Evolutionary conservation across 2,888 invertebrate species (phyloP), one percentile per base, ranked within the genome.

Genomic region (Catocala fraxini): DNA sequence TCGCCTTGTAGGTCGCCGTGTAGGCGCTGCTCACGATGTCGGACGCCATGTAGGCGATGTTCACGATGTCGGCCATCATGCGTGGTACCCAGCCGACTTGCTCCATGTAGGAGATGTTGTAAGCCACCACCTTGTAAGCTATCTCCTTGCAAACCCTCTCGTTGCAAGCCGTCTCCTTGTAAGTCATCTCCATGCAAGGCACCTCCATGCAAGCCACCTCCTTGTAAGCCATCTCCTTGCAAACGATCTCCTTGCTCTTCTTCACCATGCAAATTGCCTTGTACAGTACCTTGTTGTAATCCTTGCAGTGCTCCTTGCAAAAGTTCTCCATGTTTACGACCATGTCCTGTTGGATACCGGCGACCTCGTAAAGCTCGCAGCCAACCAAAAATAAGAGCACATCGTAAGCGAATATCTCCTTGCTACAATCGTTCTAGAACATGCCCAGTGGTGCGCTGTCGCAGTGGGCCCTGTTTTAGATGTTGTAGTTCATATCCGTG

Each of bases 401-500:
- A 89, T 66, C 82, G 76, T 35, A 89, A 86, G 63, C 80, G 80
- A 34, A 80, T 77, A 61, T 93, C 93, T 10, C 92, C 93, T n/a
- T 93, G 93, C 70, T 67, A 60, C 39, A 93, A 93, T 65, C 85
- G 89, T 9, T 71, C 86, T 0, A 85, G 79, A 54, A 53, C 67
- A 0, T 92, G 92, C 61, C 88, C 91, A 0, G 81, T 88, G 51
- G 89, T 87, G 15, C 84, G 86, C 25, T 89, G 90, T 67, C 85
- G 85, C 43, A 92, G 92, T 71, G 84, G 80, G n/a, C 83, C 87
- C 3, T 87, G 89, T 69, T 43, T 73, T 4, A 59, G 63, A 7
- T 84, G 80, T 61, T 84, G 86, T 66, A 77, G 77, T 47, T 48
- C 35, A 12, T 34, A 43, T 34, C 67, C 45, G 6, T 89, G 87